Conservation (phyloP, 2,797 vertebrate species). For the Tenualosa thibaudeaui region DNA sequence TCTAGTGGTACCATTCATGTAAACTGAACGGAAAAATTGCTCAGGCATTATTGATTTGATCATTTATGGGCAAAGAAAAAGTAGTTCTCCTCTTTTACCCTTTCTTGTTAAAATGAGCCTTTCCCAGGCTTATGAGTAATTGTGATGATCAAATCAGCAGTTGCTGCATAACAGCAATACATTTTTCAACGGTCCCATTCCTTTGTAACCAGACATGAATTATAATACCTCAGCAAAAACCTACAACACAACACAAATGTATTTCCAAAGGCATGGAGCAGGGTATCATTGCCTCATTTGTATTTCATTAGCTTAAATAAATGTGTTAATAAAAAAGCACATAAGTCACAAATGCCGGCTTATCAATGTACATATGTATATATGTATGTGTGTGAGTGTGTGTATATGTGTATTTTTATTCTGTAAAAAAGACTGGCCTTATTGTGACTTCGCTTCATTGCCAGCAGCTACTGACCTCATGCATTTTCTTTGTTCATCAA, state of each 20-base stretch:
- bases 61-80: not conserved
- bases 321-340: slow-evolving; percentile 31
- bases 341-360: not conserved
- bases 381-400: slow-evolving; percentile 4
- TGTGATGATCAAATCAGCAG: slow-evolving; percentile 27
- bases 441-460: not conserved
- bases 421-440: no score
- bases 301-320: slow-evolving; percentile 30
- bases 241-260: slow-evolving; percentile 24
- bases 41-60: not conserved
- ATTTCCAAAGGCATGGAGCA: slow-evolving; percentile 25
- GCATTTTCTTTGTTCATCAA: not conserved
- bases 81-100: not conserved
- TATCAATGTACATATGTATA: not conserved
- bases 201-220: slow-evolving; percentile 26
- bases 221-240: slow-evolving; percentile 26
- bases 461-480: not conserved
- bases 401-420: not conserved
- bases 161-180: slow-evolving; percentile 28
- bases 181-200: slow-evolving; percentile 34
- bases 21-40: no score
- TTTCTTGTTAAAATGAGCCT: not conserved
- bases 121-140: not conserved
- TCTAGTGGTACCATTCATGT: no score
- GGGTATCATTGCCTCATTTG: slow-evolving; percentile 24